Evolutionary conservation across 2,113 vertebrate species (phyloP).

Genomic region (Prunella fulvescens): DNA sequence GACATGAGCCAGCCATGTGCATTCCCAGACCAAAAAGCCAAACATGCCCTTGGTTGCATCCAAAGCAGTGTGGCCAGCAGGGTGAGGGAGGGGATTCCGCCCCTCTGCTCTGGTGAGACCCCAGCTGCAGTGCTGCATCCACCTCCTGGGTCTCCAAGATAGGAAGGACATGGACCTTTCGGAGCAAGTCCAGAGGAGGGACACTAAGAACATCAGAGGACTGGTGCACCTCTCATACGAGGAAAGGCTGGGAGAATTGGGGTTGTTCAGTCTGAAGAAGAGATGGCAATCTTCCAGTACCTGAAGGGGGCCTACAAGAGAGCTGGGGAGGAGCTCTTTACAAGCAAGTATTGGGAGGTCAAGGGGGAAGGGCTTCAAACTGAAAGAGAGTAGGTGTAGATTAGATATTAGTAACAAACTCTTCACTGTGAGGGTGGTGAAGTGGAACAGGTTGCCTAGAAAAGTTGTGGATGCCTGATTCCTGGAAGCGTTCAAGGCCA

Average conservation of each 20-base stretch:
- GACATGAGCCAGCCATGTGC: neutral
- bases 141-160: neutral
- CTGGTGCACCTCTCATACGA: neutral
- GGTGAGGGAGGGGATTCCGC: neutral
- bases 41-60: accelerated
- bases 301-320: accelerated
- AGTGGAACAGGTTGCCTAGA: neutral
- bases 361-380: neutral
- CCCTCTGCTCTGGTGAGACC: neutral
- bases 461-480: neutral
- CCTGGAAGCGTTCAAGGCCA: neutral
- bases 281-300: neutral
- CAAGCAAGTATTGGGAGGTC: too few species aligned
- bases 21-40: neutral
- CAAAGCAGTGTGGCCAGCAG: accelerated
- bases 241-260: neutral
- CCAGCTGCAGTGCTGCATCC: neutral
- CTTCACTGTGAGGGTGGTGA: neutral
- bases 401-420: neutral
- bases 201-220: neutral
- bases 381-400: neutral
- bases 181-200: neutral
- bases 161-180: neutral
- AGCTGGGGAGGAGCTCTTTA: neutral
- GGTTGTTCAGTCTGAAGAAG: neutral